phyloP scores from a whole-genome alignment of 2,113 vertebrate species.

The Calypte anna region DNA sequence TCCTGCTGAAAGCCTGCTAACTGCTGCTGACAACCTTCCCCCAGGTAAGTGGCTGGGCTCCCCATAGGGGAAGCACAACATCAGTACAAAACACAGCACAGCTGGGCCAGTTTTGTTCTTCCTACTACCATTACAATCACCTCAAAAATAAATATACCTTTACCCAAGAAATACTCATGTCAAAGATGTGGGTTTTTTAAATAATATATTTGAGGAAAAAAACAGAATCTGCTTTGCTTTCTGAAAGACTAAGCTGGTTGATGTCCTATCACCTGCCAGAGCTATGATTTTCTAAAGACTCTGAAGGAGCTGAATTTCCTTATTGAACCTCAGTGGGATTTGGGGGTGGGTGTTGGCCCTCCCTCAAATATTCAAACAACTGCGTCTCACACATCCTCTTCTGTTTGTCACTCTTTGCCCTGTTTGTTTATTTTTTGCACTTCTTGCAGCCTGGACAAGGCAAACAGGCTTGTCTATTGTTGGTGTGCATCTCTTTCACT shows the following conservation, averaged over 20 bases:
- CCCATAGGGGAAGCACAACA: not conserved
- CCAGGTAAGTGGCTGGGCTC: not conserved
- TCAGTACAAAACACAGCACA: not conserved
- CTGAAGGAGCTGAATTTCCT: not conserved
- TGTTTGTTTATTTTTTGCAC: constrained; percentile 69
- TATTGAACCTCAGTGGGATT: not conserved
- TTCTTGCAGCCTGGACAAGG: not conserved
- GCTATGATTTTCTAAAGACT: not conserved
- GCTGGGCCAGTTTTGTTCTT: not conserved
- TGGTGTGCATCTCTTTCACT: constrained; percentile 60
- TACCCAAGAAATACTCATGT: not conserved
- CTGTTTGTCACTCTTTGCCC: constrained; percentile 48
- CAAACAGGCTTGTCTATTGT: constrained; percentile 60
- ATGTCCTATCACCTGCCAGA: not conserved
- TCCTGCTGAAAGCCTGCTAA: not conserved
- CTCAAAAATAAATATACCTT: not conserved
- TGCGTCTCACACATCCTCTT: constrained; percentile 6
- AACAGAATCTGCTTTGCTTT: not conserved
- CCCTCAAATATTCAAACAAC: not conserved
- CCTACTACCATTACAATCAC: not conserved
- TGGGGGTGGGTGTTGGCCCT: not conserved
- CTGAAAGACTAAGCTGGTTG: not conserved
- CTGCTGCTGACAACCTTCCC: not conserved
- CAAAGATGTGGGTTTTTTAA: not conserved
- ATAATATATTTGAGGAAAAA: not conserved